Base-by-base conservation (phyloP, 2,888 invertebrate genomes). In the Alcis repandata region DNA sequence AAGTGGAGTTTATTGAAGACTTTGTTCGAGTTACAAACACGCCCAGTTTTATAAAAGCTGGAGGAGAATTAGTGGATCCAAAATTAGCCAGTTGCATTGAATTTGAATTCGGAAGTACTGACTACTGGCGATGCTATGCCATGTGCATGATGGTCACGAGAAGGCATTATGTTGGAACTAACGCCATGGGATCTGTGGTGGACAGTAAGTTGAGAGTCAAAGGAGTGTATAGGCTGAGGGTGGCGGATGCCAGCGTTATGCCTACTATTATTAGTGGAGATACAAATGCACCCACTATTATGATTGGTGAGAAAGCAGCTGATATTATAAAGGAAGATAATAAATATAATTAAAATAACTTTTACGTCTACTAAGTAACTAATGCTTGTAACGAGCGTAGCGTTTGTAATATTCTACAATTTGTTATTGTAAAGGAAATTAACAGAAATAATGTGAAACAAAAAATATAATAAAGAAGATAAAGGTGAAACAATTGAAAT, bases 141-240 rank as follows among this genome's bases (percentile, higher is more conserved):
- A 45, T 60, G 17, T 70, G 70, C 46, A 69, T 75, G 95, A 95
- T 80, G 0, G 92, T 94, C 36, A 96, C 96, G 0, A 94, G 95
- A 51, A 96, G 95, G 73, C 96, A 96, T 80, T 96, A 95, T 0
- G 88, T 94, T 0, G 95, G 96, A 0, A 96, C 97, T 0, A 95
- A 95, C 58, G 96, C 96, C 78, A 96, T 97, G 96, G 96, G 96
- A 0, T 94, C 95, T 0, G 96, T 97, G 0, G 95, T 96, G 0
- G 95, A 95, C 82, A 92, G 94, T 0, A 83, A 95, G 40, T 82
- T 97, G 1, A 63, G 59, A 1, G 83, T 83, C 0, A 57, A 49
- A 2, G 77, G 80, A 1, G 78, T 83, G 0, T 56, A 70, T 0
- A 65, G 54, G 7, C 54, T 83, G 3, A 73, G 82, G 11, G 81